Percentiles rank a stretch among this genome's conserved stretches.
Conservation (phyloP, 2,888 invertebrate genomes). For the Strigamia crassipes region DNA sequence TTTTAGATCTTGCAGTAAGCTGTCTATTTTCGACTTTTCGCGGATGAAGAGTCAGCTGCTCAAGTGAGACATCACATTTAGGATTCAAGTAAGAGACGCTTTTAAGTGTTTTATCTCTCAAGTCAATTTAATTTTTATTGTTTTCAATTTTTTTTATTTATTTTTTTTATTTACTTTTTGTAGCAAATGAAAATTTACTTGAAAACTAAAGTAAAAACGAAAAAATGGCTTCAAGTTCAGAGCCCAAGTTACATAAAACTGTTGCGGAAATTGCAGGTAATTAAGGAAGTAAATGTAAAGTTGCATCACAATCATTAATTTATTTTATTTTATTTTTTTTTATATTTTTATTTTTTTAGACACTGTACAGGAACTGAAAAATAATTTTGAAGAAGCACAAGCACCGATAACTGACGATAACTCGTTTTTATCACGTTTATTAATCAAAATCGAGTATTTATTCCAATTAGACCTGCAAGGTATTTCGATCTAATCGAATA, state of each 20-base stretch:
- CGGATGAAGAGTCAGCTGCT: slow-evolving; percentile 23
- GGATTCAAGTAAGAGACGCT: neutral
- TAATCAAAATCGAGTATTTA: slow-evolving; percentile 60
- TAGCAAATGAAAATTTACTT: neutral
- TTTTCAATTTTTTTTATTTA: neutral
- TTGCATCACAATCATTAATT: neutral
- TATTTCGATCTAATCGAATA: slow-evolving; percentile 50
- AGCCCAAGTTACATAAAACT: slow-evolving; percentile 12
- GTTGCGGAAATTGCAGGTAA: slow-evolving; percentile 14
- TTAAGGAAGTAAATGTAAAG: too few species aligned
- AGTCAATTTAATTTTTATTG: neutral
- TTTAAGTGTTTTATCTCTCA: neutral
- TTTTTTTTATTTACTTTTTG: neutral
- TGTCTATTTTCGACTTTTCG: slow-evolving; percentile 15
- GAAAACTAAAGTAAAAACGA: neutral
- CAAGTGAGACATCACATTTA: neutral
- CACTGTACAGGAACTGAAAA: slow-evolving; percentile 45
- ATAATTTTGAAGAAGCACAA: slow-evolving; percentile 52
- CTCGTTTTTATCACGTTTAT: slow-evolving; percentile 58
- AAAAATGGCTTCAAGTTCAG: slow-evolving; percentile 28
- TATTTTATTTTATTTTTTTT: too few species aligned
- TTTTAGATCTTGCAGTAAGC: slow-evolving; percentile 1
- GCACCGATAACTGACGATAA: slow-evolving; percentile 59
- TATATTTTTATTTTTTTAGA: slow-evolving; percentile 49
- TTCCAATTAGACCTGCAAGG: slow-evolving; percentile 59